Conservation (phyloP, 1,140 invertebrate genomes). For the Aphis craccivora region DNA sequence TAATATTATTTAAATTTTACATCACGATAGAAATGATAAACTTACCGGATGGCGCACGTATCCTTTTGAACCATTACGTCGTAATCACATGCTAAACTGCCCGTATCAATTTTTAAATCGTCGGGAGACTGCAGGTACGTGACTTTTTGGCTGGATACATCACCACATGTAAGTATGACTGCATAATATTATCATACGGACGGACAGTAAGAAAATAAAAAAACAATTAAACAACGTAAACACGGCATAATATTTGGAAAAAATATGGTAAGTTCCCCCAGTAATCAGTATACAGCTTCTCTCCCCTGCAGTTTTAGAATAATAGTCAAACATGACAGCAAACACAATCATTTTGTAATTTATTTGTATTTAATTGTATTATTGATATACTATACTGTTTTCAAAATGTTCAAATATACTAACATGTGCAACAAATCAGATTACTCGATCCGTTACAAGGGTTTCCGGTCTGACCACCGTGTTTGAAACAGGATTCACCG, state of each 20-base stretch:
- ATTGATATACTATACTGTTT: neutral
- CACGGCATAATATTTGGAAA: neutral
- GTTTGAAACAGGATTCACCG: conserved; percentile 59
- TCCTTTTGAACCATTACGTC: conserved; percentile 63
- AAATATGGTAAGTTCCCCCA: neutral
- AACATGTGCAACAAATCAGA: conserved; percentile 59
- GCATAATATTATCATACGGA: neutral
- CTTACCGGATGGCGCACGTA: conserved; percentile 64
- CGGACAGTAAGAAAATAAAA: neutral
- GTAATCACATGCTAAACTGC: conserved; percentile 64
- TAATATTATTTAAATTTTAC: neutral
- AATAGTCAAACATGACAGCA: neutral
- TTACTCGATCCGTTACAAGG: conserved; percentile 49
- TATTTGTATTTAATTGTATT: neutral
- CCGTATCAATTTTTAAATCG: conserved; percentile 62
- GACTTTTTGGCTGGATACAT: conserved; percentile 61
- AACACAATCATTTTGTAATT: neutral
- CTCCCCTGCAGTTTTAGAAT: no score
- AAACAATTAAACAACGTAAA: neutral
- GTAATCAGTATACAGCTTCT: no score
- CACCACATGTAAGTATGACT: conserved; percentile 64
- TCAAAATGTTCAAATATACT: no score
- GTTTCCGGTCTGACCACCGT: conserved; percentile 58
- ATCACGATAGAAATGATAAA: neutral
- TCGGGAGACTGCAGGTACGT: conserved; percentile 63